Evolutionary conservation across 53 echinoderm and acorn worm genomes (phyloP), one percentile per base, ranked within the genome.

Genomic region (Henricia sp.): DNA sequence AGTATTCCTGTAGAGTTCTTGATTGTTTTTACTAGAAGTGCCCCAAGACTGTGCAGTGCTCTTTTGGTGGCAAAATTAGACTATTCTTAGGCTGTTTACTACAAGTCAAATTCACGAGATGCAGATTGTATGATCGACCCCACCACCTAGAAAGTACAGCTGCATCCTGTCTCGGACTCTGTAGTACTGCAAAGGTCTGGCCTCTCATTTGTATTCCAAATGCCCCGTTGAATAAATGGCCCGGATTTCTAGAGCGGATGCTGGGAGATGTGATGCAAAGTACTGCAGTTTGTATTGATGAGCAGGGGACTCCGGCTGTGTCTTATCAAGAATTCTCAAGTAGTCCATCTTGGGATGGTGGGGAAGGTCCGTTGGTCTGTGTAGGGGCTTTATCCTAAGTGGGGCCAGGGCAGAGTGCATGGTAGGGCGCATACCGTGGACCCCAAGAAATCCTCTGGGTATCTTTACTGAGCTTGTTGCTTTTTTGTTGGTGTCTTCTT

Each of bases 241-340:
- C n/a, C n/a, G 80, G 42, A 57, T 43, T 42, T 26, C n/a, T 43
- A 46, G 42, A 52, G 34, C 80, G 80, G 80, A 80, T 80, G 80
- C 64, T 64, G 62, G 80, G 80, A n/a, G n/a, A 80, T 64, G 80
- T 80, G 62, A 80, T 80, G 80, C 80, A 80, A 64, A 80, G 80
- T 80, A 64, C 80, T 80, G 34, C 21, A 48, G n/a, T n/a, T 30
- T 33, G 64, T 80, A 80, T 80, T 80, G 80, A 80, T 64, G 62
- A 48, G 80, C 64, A 63, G 50, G 13, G 39, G 64, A 63, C 73
- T 28, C n/a, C n/a, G n/a, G n/a, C 65, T 46, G 80, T 64, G 46
- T 80, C 80, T 80, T 80, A 80, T 32, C 48, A 32, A 64, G 64
- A 44, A 80, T 80, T 33, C 63, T 80, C 80, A 80, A 80, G 80